These are phyloP conservation scores for Pyrochroa serraticornis DNA, from an alignment of 2,888 invertebrate genomes.

Conservation along the genomic window DNA sequence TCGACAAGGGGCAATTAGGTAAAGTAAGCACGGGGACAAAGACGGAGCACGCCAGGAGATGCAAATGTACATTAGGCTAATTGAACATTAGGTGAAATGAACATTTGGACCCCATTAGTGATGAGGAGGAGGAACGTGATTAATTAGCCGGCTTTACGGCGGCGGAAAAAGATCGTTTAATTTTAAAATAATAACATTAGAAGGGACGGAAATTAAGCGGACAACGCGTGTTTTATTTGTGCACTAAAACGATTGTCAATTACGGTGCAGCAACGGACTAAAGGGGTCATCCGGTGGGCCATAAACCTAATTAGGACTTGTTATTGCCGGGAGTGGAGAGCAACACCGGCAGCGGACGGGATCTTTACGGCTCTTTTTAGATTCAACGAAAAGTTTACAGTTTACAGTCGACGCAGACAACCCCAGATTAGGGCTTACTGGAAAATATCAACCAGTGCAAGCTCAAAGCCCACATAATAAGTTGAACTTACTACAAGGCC, in stretches of 20 bases:
- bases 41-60: slow-evolving; percentile 52
- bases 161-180: slow-evolving; percentile 46
- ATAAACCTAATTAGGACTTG: slow-evolving; percentile 36
- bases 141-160: slow-evolving; percentile 53
- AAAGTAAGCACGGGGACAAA: slow-evolving; percentile 54
- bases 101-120: slow-evolving; percentile 59
- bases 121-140: slow-evolving; percentile 55
- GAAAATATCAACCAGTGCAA: not conserved
- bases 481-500: too few relatives aligned
- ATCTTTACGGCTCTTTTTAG: slow-evolving; percentile 21
- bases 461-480: slow-evolving; percentile 1
- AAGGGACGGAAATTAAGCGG: slow-evolving; percentile 37
- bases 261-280: slow-evolving; percentile 30
- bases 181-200: slow-evolving; percentile 47
- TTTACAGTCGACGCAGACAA: slow-evolving; percentile 7
- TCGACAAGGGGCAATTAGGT: slow-evolving; percentile 55
- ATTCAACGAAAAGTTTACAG: slow-evolving; percentile 12
- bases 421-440: not conserved
- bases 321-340: slow-evolving; percentile 14
- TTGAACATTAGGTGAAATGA: slow-evolving; percentile 62
- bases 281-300: slow-evolving; percentile 31
- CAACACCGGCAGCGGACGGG: slow-evolving; percentile 1
- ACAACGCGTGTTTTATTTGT: slow-evolving; percentile 35
- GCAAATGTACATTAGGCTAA: slow-evolving; percentile 62
- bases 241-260: slow-evolving; percentile 37